These are phyloP conservation scores for Iselma pallidipennis DNA, from an alignment of 2,888 invertebrate genomes.

Conservation along the genomic window DNA sequence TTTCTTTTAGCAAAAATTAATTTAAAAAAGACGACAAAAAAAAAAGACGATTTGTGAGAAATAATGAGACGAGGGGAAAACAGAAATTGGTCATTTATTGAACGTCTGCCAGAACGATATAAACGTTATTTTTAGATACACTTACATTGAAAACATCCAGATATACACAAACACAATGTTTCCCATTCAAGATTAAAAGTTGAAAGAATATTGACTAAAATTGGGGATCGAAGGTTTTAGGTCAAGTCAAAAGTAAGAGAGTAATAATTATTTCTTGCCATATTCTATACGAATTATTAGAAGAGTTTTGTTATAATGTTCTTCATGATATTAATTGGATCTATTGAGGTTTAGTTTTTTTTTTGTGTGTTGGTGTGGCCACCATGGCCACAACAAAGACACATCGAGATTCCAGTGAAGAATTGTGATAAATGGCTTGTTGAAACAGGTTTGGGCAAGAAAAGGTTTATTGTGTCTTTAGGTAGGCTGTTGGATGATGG, in stretches of 20 bases:
- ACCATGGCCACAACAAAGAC: not conserved
- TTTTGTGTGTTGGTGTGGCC: not conserved
- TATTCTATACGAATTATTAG: too few species aligned
- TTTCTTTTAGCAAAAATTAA: too few species aligned
- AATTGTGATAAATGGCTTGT: slow-evolving; percentile 24
- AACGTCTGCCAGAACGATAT: not conserved
- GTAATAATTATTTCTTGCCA: too few species aligned
- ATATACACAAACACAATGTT: not conserved
- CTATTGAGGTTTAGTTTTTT: not conserved
- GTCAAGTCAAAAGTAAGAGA: not conserved
- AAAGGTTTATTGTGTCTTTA: slow-evolving; percentile 30
- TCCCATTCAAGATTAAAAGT: not conserved
- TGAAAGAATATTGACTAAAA: not conserved
- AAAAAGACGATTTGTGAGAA: too few species aligned
- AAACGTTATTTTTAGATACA: not conserved
- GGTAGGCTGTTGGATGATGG: slow-evolving; percentile 26
- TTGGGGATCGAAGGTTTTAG: not conserved
- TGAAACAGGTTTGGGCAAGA: slow-evolving; percentile 25
- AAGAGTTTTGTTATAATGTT: too few species aligned
- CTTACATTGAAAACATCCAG: not conserved
- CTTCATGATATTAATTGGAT: not conserved
- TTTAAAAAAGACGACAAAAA: too few species aligned
- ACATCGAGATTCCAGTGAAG: slow-evolving; percentile 1
- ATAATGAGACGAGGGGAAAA: not conserved
- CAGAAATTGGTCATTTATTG: not conserved